Conservation (phyloP, 2,113 vertebrate species). For the Cyphomyrus plagiostoma region DNA sequence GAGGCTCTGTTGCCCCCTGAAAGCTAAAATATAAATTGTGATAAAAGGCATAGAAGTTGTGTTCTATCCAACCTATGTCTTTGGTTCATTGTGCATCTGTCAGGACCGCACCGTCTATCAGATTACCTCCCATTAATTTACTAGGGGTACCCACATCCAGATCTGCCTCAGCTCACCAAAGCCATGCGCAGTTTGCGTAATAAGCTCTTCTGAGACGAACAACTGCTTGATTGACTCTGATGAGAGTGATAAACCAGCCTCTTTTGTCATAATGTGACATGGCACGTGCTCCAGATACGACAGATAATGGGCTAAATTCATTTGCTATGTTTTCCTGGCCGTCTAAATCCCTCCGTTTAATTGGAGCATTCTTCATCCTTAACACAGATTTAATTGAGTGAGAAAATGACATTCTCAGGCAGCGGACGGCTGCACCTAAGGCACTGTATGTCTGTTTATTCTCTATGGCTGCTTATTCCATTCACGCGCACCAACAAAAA, state of each 20-base stretch:
- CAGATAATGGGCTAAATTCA: constrained; percentile 26
- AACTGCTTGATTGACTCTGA: constrained; percentile 19
- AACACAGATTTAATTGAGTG: constrained; percentile 42
- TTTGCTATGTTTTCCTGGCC: constrained; percentile 22
- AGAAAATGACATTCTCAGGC: constrained; percentile 53
- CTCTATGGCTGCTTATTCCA: constrained; percentile 33
- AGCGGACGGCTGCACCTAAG: constrained; percentile 56
- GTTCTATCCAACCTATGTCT: neutral
- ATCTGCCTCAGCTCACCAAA: neutral
- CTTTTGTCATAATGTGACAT: constrained; percentile 12
- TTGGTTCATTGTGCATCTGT: neutral
- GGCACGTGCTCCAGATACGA: constrained; percentile 8
- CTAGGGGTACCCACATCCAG: neutral
- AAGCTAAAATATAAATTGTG: neutral
- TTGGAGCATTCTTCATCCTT: constrained; percentile 30
- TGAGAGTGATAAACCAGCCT: constrained; percentile 23
- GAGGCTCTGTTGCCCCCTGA: neutral
- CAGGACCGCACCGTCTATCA: neutral
- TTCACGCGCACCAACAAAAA: constrained; percentile 32
- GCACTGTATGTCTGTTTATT: constrained; percentile 44
- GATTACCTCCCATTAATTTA: neutral
- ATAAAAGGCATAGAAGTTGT: neutral
- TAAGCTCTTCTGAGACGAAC: constrained; percentile 7
- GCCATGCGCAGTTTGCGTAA: neutral
- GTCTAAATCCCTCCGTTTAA: constrained; percentile 25